phyloP scores from a whole-genome alignment of 23 tunicate genomes.

The Aplidium turbinatum region DNA sequence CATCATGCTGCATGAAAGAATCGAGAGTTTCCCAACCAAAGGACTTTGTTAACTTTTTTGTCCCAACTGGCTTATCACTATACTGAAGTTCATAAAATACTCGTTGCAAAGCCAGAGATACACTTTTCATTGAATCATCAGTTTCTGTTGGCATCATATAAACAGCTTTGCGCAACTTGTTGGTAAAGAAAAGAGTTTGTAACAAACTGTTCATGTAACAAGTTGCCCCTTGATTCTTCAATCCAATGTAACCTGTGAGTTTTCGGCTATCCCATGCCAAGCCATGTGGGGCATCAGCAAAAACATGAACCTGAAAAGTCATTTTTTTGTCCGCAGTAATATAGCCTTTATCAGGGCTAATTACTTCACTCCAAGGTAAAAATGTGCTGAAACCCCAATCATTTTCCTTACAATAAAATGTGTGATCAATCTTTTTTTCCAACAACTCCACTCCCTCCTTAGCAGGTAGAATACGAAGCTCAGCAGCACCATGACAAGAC shows the following conservation, averaged over 20 bases:
- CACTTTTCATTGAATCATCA: constrained; percentile 90
- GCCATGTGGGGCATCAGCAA: constrained; percentile 99
- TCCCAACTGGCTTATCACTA: constrained; percentile 96
- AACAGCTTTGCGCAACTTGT: constrained; percentile 90
- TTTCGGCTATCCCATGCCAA: constrained; percentile 96
- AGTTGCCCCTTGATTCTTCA: constrained; percentile 97
- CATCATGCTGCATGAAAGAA: constrained; percentile 99
- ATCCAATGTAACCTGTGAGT: constrained; percentile 92
- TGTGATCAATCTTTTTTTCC: constrained; percentile 87
- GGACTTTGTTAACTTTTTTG: constrained; percentile 93
- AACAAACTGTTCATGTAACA: constrained; percentile 98
- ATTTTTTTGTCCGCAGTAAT: constrained; percentile 83
- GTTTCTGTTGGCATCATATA: constrained; percentile 95
- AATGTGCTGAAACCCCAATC: constrained; percentile 97
- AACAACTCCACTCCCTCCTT: constrained; percentile 72
- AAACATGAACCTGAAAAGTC: constrained; percentile 95
- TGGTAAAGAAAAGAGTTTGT: constrained; percentile 91
- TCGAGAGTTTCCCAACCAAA: constrained; percentile 99
- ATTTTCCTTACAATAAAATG: constrained; percentile 94
- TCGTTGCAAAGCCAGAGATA: constrained; percentile 91
- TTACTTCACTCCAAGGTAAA: constrained; percentile 78
- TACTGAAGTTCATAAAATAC: constrained; percentile 93
- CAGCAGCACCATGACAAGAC: constrained; percentile 98
- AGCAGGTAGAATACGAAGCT: constrained; percentile 84
- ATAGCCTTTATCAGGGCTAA: constrained; percentile 89